Conservation (phyloP, 1,140 invertebrate species). For the Parasteatoda tepidariorum region DNA sequence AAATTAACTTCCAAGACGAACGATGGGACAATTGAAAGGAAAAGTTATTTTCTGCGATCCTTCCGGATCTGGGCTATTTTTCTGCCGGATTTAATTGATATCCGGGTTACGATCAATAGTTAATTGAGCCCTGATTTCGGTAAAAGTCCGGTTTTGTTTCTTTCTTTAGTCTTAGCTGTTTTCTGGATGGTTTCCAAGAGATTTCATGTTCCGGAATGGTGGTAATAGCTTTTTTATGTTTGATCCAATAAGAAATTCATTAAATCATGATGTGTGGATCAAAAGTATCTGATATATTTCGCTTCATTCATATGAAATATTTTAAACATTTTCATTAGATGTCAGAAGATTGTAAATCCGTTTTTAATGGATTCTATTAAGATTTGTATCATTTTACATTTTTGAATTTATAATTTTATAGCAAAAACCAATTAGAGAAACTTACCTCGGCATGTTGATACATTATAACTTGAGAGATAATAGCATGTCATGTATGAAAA, state of each 20-base stretch:
- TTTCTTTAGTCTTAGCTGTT: too few relatives aligned
- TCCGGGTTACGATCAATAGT: conserved; percentile 44
- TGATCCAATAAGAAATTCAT: background rate
- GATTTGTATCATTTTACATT: too few relatives aligned
- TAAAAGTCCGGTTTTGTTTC: conserved; percentile 24
- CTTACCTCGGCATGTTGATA: too few relatives aligned
- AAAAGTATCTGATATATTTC: background rate
- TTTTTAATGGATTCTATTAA: too few relatives aligned
- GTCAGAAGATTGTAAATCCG: too few relatives aligned
- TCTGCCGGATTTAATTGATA: conserved; percentile 51
- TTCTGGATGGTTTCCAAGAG: conserved; percentile 24
- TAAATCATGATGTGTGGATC: background rate
- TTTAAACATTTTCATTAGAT: too few relatives aligned
- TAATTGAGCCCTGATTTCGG: conserved; percentile 53
- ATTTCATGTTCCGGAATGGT: background rate
- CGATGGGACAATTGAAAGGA: conserved; percentile 46
- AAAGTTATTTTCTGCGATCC: conserved; percentile 46
- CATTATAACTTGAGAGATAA: too few relatives aligned
- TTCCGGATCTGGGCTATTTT: conserved; percentile 31
- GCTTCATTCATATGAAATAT: too few relatives aligned
- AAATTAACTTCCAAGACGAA: conserved; percentile 51
- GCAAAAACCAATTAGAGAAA: too few relatives aligned
- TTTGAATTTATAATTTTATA: too few relatives aligned
- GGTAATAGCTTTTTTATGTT: conserved; percentile 11
- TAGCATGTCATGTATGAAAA: too few relatives aligned